A percentile compares a stretch with the other conserved stretches of the same genome.
Conservation (phyloP, 92 coral and sea anemone species). For the Galaxea fascicularis region DNA sequence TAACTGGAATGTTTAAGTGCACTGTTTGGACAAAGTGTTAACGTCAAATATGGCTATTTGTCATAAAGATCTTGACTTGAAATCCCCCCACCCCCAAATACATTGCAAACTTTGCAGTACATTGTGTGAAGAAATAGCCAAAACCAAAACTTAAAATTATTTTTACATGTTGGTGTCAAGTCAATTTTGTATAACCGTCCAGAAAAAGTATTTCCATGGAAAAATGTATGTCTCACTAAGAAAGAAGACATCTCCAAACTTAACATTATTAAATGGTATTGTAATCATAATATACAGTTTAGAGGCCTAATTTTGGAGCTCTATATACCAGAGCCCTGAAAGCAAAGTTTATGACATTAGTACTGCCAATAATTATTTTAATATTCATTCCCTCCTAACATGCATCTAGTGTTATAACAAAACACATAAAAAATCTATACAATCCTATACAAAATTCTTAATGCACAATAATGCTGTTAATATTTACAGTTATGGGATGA, state of each 20-base stretch:
- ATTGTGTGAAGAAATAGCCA: too few relatives aligned
- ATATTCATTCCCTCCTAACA: neutral
- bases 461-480: conserved; percentile 18
- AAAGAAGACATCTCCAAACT: neutral
- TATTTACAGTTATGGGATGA: conserved; percentile 52
- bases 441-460: conserved; percentile 52
- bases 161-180: too few relatives aligned
- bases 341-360: neutral
- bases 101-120: too few relatives aligned
- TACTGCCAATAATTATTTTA: neutral
- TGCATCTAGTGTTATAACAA: conserved; percentile 1
- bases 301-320: neutral
- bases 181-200: too few relatives aligned
- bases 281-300: neutral
- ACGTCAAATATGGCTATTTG: too few relatives aligned
- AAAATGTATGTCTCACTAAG: too few relatives aligned
- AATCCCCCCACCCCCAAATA: too few relatives aligned
- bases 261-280: neutral
- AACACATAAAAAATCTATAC: conserved; percentile 45
- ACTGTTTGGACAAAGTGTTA: too few relatives aligned
- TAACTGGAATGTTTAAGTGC: too few relatives aligned
- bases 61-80: too few relatives aligned
- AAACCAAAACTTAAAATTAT: too few relatives aligned
- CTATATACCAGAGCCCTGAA: neutral
- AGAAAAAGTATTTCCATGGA: too few relatives aligned